Percentiles rank a stretch among this genome's conserved stretches.
These are phyloP conservation scores for Phorcus lineatus DNA, from an alignment of 2,888 invertebrate species.

Conservation along the genomic window DNA sequence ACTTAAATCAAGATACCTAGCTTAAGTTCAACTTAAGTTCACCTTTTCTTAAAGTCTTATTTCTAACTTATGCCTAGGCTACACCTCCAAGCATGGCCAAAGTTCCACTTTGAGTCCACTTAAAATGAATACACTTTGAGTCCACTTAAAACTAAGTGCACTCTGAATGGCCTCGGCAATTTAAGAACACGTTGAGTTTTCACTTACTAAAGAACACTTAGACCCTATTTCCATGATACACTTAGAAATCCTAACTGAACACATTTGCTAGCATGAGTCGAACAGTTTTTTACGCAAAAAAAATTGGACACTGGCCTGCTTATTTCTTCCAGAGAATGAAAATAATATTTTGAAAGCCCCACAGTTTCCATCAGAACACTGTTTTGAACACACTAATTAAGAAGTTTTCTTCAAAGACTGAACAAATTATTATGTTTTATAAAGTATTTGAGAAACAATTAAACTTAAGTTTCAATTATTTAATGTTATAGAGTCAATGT, in stretches of 20 bases:
- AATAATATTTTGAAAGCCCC: too few relatives aligned
- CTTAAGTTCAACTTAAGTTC: conserved; percentile 16
- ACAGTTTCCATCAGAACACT: too few relatives aligned
- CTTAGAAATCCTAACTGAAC: background rate
- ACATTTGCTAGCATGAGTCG: too few relatives aligned
- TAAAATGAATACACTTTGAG: background rate
- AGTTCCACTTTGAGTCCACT: background rate
- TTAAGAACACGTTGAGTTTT: background rate
- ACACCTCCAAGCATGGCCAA: conserved; percentile 12
- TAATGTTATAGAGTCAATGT: too few relatives aligned
- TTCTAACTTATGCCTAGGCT: background rate
- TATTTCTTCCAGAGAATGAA: too few relatives aligned
- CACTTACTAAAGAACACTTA: conserved; percentile 12
- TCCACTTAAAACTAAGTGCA: conserved; percentile 16
- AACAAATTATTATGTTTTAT: too few relatives aligned
- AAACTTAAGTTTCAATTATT: too few relatives aligned
- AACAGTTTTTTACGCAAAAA: too few relatives aligned
- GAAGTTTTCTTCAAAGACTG: too few relatives aligned
- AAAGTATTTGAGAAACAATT: too few relatives aligned
- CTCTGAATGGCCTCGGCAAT: background rate
- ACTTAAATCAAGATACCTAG: background rate
- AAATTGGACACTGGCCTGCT: too few relatives aligned
- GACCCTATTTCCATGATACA: background rate
- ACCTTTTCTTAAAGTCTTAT: background rate
- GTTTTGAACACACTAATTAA: too few relatives aligned